A percentile compares a stretch with the other conserved stretches of the same genome.
phyloP scores from a whole-genome alignment of 2,888 invertebrate species.

The Andricus quercusramuli region DNA sequence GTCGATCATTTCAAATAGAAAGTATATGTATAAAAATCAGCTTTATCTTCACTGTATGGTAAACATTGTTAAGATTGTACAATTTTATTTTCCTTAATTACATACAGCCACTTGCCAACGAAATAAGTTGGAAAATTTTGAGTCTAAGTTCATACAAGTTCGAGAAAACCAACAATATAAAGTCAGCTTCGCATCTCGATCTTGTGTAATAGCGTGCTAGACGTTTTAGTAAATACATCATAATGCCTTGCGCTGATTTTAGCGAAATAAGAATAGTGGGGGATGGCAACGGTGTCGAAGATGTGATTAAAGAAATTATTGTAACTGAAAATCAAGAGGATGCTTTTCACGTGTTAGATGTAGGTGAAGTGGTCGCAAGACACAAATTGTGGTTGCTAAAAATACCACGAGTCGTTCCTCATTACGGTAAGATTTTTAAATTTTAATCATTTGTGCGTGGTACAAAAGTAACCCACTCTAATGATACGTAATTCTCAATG shows the following conservation, averaged over 20 bases:
- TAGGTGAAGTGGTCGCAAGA: constrained; percentile 67
- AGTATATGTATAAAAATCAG: no score
- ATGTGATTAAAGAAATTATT: constrained; percentile 67
- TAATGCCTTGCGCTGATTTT: background rate
- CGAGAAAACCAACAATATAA: background rate
- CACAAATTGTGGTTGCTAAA: constrained; percentile 69
- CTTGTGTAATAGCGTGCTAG: background rate
- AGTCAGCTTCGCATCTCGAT: background rate
- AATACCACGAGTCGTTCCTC: constrained; percentile 71
- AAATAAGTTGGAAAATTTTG: no score
- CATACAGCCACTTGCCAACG: no score
- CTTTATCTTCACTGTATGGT: no score
- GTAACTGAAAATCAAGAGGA: constrained; percentile 63
- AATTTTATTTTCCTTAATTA: no score
- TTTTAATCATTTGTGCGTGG: constrained; percentile 46
- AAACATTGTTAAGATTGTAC: no score
- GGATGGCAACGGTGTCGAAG: constrained; percentile 58
- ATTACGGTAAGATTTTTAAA: constrained; percentile 76
- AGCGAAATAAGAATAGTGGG: constrained; percentile 60
- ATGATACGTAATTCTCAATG: no score
- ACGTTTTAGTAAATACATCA: background rate
- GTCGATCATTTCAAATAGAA: no score
- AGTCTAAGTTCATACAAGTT: no score
- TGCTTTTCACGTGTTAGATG: constrained; percentile 69
- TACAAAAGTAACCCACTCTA: no score